Evolutionary conservation across 2,888 invertebrate species (phyloP).

Genomic region (Rhingia campestris): DNA sequence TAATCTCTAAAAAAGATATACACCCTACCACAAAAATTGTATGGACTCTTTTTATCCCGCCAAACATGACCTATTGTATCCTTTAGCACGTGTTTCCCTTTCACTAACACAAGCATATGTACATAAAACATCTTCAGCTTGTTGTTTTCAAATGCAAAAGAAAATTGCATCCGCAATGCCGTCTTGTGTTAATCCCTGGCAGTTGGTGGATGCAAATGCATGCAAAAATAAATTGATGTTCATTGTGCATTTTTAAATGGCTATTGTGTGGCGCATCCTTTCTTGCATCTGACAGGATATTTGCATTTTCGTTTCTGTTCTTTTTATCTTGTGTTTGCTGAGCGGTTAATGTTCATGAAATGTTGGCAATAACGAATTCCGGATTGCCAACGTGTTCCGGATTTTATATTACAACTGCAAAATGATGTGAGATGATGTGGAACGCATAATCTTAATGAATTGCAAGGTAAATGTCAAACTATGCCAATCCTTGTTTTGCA

Average conservation of each 20-base stretch:
- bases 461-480: too few relatives aligned
- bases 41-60: neutral
- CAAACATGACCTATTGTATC: slow-evolving; percentile 1
- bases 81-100: slow-evolving; percentile 3
- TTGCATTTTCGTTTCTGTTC: slow-evolving; percentile 49
- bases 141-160: slow-evolving; percentile 21
- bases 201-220: slow-evolving; percentile 50
- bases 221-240: slow-evolving; percentile 51
- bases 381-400: too few relatives aligned
- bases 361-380: neutral
- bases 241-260: slow-evolving; percentile 25
- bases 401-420: too few relatives aligned
- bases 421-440: too few relatives aligned
- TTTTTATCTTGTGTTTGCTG: slow-evolving; percentile 14
- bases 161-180: slow-evolving; percentile 34
- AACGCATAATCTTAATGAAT: too few relatives aligned
- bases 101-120: slow-evolving; percentile 7
- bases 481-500: too few relatives aligned
- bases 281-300: slow-evolving; percentile 62
- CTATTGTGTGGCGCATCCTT: slow-evolving; percentile 35
- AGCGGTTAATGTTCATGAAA: slow-evolving; percentile 19
- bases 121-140: slow-evolving; percentile 22
- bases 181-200: slow-evolving; percentile 53
- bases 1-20: neutral
- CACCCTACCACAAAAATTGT: neutral